Conservation (phyloP, 2,888 invertebrate species). For the Dendrolimus houi region DNA sequence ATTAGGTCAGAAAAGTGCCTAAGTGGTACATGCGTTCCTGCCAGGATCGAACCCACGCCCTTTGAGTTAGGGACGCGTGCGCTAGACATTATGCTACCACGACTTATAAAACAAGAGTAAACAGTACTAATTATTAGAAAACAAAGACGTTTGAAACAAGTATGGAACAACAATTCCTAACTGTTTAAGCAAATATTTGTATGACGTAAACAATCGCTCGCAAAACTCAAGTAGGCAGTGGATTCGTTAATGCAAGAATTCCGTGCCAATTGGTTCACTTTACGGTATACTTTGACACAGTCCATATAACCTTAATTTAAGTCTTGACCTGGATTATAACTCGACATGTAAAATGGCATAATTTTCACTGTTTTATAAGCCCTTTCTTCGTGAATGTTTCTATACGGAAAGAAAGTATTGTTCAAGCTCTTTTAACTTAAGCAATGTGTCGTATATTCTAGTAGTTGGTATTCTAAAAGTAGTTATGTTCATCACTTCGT, state of each 20-base stretch:
- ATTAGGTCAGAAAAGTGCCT: too few relatives aligned
- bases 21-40: too few relatives aligned
- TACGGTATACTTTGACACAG: slow-evolving; percentile 27
- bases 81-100: too few relatives aligned
- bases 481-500: too few relatives aligned
- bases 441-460: too few relatives aligned
- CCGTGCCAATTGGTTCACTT: slow-evolving; percentile 48
- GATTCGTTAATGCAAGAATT: slow-evolving; percentile 61
- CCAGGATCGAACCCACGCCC: too few relatives aligned
- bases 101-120: too few relatives aligned
- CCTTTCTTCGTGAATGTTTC: slow-evolving; percentile 65
- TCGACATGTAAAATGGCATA: slow-evolving; percentile 14
- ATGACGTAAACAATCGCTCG: neutral
- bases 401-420: slow-evolving; percentile 71
- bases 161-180: slow-evolving; percentile 7
- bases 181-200: slow-evolving; percentile 1
- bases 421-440: too few relatives aligned
- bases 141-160: slow-evolving; percentile 18
- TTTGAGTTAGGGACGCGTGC: too few relatives aligned
- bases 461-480: too few relatives aligned
- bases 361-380: slow-evolving; percentile 4
- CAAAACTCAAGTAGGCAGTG: slow-evolving; percentile 1
- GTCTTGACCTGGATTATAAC: slow-evolving; percentile 29
- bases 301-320: slow-evolving; percentile 36
- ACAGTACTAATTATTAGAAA: neutral